A percentile compares a stretch with the other conserved stretches of the same genome.
Evolutionary conservation across 2,888 invertebrate species (phyloP).

Genomic region (Drosophila subquinaria): DNA sequence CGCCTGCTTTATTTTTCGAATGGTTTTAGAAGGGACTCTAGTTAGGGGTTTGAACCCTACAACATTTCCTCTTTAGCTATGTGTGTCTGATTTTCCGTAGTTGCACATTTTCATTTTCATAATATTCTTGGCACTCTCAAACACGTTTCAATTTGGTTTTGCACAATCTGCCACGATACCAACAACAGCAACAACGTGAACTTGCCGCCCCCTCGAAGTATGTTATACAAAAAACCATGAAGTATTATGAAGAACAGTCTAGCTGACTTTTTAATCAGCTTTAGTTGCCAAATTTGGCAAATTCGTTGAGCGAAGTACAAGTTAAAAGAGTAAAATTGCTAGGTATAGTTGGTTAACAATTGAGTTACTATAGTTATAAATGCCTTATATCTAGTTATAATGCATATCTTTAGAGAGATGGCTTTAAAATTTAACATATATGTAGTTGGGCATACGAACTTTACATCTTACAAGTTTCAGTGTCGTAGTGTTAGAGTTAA

Average conservation of each 20-base stretch:
- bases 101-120: conserved; percentile 45
- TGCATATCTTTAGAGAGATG: background rate
- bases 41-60: conserved; percentile 3
- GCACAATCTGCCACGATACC: conserved; percentile 32
- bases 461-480: background rate
- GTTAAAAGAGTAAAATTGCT: background rate
- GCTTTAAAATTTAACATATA: background rate
- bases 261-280: conserved; percentile 47
- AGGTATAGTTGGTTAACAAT: background rate
- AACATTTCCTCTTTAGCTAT: conserved; percentile 1
- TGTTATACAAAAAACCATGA: conserved; percentile 52
- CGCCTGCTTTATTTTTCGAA: conserved; percentile 4
- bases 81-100: conserved; percentile 23
- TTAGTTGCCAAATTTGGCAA: conserved; percentile 1
- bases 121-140: conserved; percentile 28
- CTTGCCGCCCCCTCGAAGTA: conserved; percentile 36
- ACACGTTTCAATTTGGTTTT: conserved; percentile 46
- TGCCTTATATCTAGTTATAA: background rate
- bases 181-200: background rate
- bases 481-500: background rate
- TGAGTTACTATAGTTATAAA: conserved; percentile 10
- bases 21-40: background rate
- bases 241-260: conserved; percentile 48
- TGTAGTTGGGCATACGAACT: too few relatives aligned
- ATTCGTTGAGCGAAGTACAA: conserved; percentile 3